A percentile compares a stretch with the other conserved stretches of the same genome.
phyloP scores from a whole-genome alignment of 1,140 invertebrate genomes.

The Dendroctonus ponderosae region DNA sequence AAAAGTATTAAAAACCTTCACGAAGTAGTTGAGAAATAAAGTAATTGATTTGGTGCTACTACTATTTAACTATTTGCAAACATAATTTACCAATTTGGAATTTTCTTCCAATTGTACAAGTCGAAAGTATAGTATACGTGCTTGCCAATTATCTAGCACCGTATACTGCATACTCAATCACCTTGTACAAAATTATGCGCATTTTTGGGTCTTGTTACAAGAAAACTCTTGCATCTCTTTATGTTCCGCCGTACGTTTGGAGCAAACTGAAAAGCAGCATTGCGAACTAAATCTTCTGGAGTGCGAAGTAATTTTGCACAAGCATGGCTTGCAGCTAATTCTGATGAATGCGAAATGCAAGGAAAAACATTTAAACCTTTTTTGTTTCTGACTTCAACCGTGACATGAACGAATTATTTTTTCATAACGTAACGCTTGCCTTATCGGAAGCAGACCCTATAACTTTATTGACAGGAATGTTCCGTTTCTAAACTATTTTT shows the following conservation, averaged over 20 bases:
- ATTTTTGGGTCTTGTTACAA: slow-evolving; percentile 11
- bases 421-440: slow-evolving; percentile 48
- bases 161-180: slow-evolving; percentile 30
- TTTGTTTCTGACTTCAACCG: slow-evolving; percentile 15
- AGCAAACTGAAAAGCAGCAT: slow-evolving; percentile 20
- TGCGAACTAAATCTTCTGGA: slow-evolving; percentile 31
- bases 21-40: slow-evolving; percentile 20
- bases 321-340: slow-evolving; percentile 35
- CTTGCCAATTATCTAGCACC: slow-evolving; percentile 27
- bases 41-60: slow-evolving; percentile 19
- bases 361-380: slow-evolving; percentile 24
- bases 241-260: slow-evolving; percentile 27
- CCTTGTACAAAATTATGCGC: slow-evolving; percentile 23
- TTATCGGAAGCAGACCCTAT: slow-evolving; percentile 50
- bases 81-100: slow-evolving; percentile 7
- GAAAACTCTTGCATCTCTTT: slow-evolving; percentile 34
- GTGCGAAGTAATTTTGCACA: slow-evolving; percentile 35
- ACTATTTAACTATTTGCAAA: slow-evolving; percentile 26
- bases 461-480: slow-evolving; percentile 39
- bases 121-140: slow-evolving; percentile 9
- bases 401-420: slow-evolving; percentile 41
- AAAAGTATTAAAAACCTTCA: no score
- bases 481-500: slow-evolving; percentile 23
- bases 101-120: slow-evolving; percentile 18
- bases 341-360: slow-evolving; percentile 39